Evolutionary conservation across 2,888 invertebrate genomes (phyloP).

Genomic region (Quadroppia sp.): DNA sequence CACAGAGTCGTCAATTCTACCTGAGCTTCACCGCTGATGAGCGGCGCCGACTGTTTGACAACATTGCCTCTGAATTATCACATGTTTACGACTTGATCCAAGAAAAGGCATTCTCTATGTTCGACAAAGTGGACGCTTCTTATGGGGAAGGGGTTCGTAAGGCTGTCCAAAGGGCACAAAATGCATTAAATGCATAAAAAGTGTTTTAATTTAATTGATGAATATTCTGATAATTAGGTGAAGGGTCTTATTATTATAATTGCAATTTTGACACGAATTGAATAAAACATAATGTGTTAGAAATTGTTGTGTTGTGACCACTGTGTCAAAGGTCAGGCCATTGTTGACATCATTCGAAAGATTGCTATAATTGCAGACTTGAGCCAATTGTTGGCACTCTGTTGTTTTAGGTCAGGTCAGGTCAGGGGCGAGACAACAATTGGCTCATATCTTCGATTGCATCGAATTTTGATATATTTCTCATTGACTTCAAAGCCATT

Average conservation of each 20-base stretch:
- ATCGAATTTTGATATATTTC: no score
- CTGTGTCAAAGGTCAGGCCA: no score
- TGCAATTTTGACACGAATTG: no score
- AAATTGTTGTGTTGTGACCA: no score
- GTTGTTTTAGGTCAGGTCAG: no score
- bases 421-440: no score
- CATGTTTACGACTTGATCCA: conserved; percentile 79
- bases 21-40: conserved; percentile 60
- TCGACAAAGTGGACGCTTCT: conserved; percentile 71
- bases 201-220: not conserved
- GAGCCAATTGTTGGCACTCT: no score
- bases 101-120: conserved; percentile 75
- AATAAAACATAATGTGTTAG: no score
- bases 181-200: not conserved
- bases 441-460: no score
- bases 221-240: not conserved
- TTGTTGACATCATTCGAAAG: no score
- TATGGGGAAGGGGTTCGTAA: conserved; percentile 56
- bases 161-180: conserved; percentile 13
- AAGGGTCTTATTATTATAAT: not conserved
- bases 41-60: conserved; percentile 67
- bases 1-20: conserved; percentile 75
- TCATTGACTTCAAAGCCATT: no score
- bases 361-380: no score
- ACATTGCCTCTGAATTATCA: conserved; percentile 72